Evolutionary conservation across 2,888 invertebrate genomes (phyloP), one percentile per base, ranked within the genome.

Genomic region (Labia minor): DNA sequence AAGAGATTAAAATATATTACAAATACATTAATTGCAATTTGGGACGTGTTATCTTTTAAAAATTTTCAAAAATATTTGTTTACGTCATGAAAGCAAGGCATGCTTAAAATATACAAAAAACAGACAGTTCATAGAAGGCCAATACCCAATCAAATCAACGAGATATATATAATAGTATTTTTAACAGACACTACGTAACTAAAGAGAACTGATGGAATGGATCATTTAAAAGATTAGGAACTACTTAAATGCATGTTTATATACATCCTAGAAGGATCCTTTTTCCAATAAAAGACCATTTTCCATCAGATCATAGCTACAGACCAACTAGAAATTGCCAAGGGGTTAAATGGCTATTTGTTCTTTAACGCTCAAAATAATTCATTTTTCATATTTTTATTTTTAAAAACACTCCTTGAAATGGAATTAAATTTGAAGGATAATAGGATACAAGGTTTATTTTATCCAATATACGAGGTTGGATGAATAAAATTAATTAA

Each of bases 81-180:
- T 62, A 66, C 37, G 49, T 66, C 66, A 66, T 66, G 62, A 63
- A 65, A 66, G 63, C 62, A 62, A 66, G 65, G 66, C 66, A 66
- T 66, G 66, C 66, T 66, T 33, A 66, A 49, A 65, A 65, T 49
- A 62, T 61, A 66, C 62, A 66, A n/a, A n/a, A n/a, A 33, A 66
- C 63, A 67, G 67, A 67, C 65, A 67, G 67, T 61, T 67, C 67
- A 67, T 37, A 64, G 67, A 67, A 67, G 67, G 67, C 67, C 67
- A 67, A 67, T 67, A 37, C 67, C 67, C 37, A 67, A 64, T 62
- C 61, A 66, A 33, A 62, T 61, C 19, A 62, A 66, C 66, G 62
- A 66, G 37, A 62, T 62, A 26, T 6, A 26, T 49, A 49, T 49
- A 49, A 49, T 49, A 49, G 49, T 49, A 49, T 49, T 49, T 26